A percentile compares a stretch with the other conserved stretches of the same genome.
Conservation (phyloP, 2,113 vertebrate species). For the Albula glossodonta region DNA sequence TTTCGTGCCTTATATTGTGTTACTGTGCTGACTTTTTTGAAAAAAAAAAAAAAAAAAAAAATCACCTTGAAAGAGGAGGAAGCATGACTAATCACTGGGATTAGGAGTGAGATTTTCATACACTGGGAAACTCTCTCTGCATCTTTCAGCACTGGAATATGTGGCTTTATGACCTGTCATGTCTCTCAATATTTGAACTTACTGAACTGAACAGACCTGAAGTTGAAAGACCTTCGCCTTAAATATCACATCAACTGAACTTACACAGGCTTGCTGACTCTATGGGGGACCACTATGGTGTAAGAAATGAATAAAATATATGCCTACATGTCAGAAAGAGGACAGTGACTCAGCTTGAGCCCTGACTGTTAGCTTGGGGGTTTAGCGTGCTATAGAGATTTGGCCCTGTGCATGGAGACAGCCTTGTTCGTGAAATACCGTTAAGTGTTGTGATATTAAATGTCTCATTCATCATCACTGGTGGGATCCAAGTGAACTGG, state of each 20-base stretch:
- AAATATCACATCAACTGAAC: constrained; percentile 23
- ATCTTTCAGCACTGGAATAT: constrained; percentile 40
- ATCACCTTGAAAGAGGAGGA: constrained; percentile 64
- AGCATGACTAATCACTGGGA: constrained; percentile 61
- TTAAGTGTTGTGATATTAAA: constrained; percentile 63
- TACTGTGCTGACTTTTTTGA: constrained; percentile 40
- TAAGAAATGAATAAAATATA: background rate
- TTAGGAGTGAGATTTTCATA: constrained; percentile 54
- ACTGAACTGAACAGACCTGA: background rate
- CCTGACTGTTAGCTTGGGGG: background rate
- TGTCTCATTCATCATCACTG: constrained; percentile 67
- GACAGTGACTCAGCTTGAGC: background rate
- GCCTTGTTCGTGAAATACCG: constrained; percentile 57
- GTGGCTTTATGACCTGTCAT: constrained; percentile 31
- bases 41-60: constrained; percentile 21
- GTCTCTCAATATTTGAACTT: background rate
- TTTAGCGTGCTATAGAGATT: background rate
- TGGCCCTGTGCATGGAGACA: constrained; percentile 35
- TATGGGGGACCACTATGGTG: too few relatives aligned
- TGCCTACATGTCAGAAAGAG: background rate
- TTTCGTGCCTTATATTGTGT: constrained; percentile 43
- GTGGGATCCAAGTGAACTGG: constrained; percentile 39
- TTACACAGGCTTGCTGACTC: background rate
- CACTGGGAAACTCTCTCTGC: constrained; percentile 43
- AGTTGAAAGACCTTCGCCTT: background rate